Evolutionary conservation across 2,113 vertebrate species (phyloP), one percentile per base, ranked within the genome.

Genomic region (Orthonyx spaldingii): DNA sequence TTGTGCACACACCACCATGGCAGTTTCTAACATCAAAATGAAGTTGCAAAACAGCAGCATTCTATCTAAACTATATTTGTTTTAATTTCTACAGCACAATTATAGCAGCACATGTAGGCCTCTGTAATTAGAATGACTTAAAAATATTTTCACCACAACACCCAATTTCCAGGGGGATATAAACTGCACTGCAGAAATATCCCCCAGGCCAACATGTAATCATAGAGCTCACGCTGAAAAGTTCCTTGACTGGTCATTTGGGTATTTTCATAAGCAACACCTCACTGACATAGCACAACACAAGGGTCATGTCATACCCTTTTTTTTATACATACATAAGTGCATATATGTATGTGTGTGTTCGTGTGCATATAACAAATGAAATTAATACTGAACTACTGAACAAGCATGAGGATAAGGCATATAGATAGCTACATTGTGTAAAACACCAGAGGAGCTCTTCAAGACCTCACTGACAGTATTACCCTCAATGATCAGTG

Each of bases 31-130:
- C 55, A 85, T 35, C 49, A 92, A 82, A 83, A 82, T 63, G 39
- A 89, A 93, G 39, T 32, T 80, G 65, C 42, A 78, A 55, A 89
- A 47, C 33, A 32, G 47, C 64, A 89, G 26, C n/a, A 66, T 66
- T 42, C 75, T 71, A 53, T 84, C 84, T 63, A 87, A 69, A 55
- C 65, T 44, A 16, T 55, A 72, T 90, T 87, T 90, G 65, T 35
- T 92, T 94, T 64, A n/a, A 94, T 96, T 96, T 76, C 74, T 87
- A 56, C 69, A 59, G 49, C 79, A 11, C 53, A 74, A 84, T 92
- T 94, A 86, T 1, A 94, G 78, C 3, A 63, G 88, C 82, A 75
- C 35, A 74, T 9, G 33, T 10, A 17, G 75, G 35, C 23, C 65
- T 60, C 47, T 80, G 16, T 64, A 81, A 96, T 72, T 84, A 91